Conservation (phyloP, 2,797 vertebrate species). For the Falco rusticolus region DNA sequence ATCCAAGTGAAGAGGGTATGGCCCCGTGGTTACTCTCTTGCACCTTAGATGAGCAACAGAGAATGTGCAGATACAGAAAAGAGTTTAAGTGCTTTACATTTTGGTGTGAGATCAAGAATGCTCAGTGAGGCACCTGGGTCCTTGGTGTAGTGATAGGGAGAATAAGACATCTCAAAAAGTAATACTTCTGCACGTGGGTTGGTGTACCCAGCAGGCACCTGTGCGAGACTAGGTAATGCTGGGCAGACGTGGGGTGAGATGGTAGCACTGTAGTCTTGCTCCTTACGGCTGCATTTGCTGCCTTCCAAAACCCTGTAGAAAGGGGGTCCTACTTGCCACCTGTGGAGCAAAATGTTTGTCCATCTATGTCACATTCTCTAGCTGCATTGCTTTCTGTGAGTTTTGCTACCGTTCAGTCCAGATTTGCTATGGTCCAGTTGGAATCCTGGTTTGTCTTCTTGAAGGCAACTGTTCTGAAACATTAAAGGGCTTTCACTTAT, state of each 20-base stretch:
- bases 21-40: not conserved
- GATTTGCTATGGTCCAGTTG: not conserved
- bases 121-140: not conserved
- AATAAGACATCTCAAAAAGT: not conserved
- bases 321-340: not conserved
- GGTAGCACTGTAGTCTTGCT: not conserved
- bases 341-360: not conserved
- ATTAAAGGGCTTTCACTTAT: not conserved
- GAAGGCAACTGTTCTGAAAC: not conserved
- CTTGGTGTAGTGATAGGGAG: not conserved
- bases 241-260: accelerated
- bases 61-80: not conserved
- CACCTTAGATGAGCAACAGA: not conserved
- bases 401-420: not conserved
- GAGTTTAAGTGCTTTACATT: too few species aligned
- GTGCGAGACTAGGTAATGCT: accelerated
- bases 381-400: not conserved
- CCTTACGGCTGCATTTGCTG: not conserved
- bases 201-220: not conserved
- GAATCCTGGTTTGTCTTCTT: not conserved
- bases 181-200: not conserved
- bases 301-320: not conserved
- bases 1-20: not conserved
- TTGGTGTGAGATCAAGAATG: not conserved
- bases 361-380: accelerated